Evolutionary conservation across 2,888 invertebrate species (phyloP).

Genomic region (Torymus tubicola): DNA sequence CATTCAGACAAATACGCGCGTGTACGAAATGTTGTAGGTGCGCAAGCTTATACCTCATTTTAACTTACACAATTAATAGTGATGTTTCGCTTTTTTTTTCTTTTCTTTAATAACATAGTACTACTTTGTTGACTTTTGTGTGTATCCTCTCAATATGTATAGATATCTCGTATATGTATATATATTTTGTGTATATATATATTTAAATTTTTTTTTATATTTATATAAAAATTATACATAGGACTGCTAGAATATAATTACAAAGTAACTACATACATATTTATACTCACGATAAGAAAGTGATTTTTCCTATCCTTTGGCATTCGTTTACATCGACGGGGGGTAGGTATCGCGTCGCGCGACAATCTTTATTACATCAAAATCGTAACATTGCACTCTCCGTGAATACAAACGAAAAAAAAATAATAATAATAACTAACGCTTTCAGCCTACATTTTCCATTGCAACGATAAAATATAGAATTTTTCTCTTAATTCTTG

Average conservation of each 20-base stretch:
- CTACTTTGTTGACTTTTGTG: constrained; percentile 55
- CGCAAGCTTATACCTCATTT: constrained; percentile 58
- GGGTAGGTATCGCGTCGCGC: constrained; percentile 28
- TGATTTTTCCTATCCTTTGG: constrained; percentile 59
- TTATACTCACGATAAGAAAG: constrained; percentile 65
- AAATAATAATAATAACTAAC: constrained; percentile 20
- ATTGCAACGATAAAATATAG: constrained; percentile 2
- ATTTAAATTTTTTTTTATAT: constrained; percentile 59
- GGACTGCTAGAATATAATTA: constrained; percentile 65
- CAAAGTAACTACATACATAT: constrained; percentile 67
- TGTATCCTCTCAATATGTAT: constrained; percentile 41
- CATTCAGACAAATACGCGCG: constrained; percentile 60
- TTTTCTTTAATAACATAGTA: constrained; percentile 52
- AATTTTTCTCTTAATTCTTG: constrained; percentile 3
- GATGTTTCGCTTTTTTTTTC: constrained; percentile 59
- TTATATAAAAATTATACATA: constrained; percentile 67
- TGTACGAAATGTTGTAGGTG: constrained; percentile 61
- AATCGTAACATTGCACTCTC: constrained; percentile 7
- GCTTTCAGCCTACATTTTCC: not conserved
- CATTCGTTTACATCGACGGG: constrained; percentile 56
- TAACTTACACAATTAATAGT: constrained; percentile 59
- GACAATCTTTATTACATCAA: constrained; percentile 30
- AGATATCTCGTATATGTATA: constrained; percentile 48
- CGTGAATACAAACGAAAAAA: constrained; percentile 1
- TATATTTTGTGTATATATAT: constrained; percentile 56